phyloP scores from a whole-genome alignment of 1,140 invertebrate genomes.

The Drosophila mayri region DNA sequence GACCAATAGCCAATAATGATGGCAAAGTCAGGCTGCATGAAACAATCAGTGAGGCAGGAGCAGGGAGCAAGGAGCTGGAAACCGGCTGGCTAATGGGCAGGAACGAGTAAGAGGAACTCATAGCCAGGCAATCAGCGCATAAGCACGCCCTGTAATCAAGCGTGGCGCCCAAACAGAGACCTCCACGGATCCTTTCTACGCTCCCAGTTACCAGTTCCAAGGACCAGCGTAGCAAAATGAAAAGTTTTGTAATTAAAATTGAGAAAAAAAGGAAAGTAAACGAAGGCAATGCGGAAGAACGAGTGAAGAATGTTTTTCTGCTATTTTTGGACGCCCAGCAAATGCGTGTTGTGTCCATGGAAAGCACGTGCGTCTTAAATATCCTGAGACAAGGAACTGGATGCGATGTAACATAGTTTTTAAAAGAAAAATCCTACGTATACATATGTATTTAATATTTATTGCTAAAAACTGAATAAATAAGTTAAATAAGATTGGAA shows the following conservation, averaged over 20 bases:
- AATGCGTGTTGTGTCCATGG: conserved; percentile 13
- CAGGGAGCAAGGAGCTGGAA: neutral
- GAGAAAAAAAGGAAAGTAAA: conserved; percentile 47
- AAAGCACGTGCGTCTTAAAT: conserved; percentile 16
- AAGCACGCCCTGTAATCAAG: conserved; percentile 82
- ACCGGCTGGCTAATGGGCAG: conserved; percentile 24
- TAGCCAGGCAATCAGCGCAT: conserved; percentile 79
- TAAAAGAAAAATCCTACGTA: neutral
- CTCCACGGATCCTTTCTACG: conserved; percentile 1
- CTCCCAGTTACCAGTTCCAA: conserved; percentile 12
- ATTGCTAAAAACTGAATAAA: neutral
- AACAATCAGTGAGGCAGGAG: conserved; percentile 41
- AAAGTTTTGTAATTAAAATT: conserved; percentile 84
- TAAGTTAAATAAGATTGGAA: neutral
- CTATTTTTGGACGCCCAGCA: conserved; percentile 12
- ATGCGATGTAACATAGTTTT: neutral
- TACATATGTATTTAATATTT: neutral
- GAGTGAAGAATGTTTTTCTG: conserved; percentile 52
- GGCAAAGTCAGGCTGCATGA: conserved; percentile 63
- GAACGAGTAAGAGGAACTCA: conserved; percentile 49
- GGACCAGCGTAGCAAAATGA: conserved; percentile 69
- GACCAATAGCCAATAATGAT: conserved; percentile 76
- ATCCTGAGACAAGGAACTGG: neutral
- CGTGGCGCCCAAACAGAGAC: conserved; percentile 44
- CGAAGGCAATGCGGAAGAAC: conserved; percentile 44